Conservation (phyloP, 1,140 invertebrate species). For the Apis dorsata region DNA sequence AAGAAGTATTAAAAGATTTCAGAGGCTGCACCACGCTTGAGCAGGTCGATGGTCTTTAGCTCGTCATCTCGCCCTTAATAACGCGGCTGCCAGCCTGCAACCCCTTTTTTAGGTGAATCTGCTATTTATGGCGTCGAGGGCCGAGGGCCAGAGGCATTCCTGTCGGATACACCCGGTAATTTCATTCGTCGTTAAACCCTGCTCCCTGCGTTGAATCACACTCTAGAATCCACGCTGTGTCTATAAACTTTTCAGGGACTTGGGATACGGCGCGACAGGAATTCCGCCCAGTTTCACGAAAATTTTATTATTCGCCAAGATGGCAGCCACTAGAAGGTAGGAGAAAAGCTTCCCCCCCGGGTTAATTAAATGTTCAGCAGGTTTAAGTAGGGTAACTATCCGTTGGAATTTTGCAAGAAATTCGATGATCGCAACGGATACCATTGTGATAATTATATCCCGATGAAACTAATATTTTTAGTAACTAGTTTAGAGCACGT, state of each 20-base stretch:
- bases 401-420: background rate
- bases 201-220: slow-evolving; percentile 26
- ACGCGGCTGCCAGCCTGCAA: slow-evolving; percentile 27
- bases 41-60: slow-evolving; percentile 13
- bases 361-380: slow-evolving; percentile 19
- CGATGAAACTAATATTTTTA: no score
- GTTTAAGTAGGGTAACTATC: background rate
- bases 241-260: slow-evolving; percentile 38
- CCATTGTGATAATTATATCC: no score
- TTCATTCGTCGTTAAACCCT: slow-evolving; percentile 52
- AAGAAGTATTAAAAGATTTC: background rate
- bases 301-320: slow-evolving; percentile 1
- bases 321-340: no score
- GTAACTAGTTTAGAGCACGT: no score
- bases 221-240: slow-evolving; percentile 16
- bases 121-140: slow-evolving; percentile 43
- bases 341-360: background rate
- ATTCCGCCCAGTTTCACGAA: background rate
- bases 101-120: slow-evolving; percentile 43
- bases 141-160: slow-evolving; percentile 30
- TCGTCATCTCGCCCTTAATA: slow-evolving; percentile 54
- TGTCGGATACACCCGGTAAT: slow-evolving; percentile 54
- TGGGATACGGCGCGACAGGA: background rate
- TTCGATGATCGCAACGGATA: background rate
- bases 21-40: background rate